A percentile compares a stretch with the other conserved stretches of the same genome.
Conservation (phyloP, 2,888 invertebrate genomes). For the Drosophila ezoana region DNA sequence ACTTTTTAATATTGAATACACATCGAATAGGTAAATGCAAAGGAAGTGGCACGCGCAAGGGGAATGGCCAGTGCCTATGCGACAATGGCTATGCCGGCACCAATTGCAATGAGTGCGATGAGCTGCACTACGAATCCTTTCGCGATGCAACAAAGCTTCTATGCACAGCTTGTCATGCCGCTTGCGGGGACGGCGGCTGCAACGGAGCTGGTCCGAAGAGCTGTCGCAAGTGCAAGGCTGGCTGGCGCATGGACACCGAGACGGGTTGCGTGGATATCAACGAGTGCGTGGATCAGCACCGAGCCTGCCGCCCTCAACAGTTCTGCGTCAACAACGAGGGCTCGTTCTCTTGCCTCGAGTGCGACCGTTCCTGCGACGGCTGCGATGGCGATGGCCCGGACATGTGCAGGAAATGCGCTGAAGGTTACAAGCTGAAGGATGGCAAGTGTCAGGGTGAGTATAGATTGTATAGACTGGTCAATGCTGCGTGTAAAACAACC, state of each 20-base stretch:
- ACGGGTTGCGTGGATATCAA: slow-evolving; percentile 94
- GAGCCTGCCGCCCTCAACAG: slow-evolving; percentile 88
- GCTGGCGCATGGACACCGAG: slow-evolving; percentile 90
- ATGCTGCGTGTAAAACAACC: slow-evolving; percentile 24
- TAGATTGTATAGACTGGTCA: neutral
- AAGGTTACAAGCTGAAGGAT: slow-evolving; percentile 89
- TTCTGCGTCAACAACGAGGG: slow-evolving; percentile 97
- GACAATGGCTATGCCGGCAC: slow-evolving; percentile 92
- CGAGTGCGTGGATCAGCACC: slow-evolving; percentile 89
- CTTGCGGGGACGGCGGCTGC: slow-evolving; percentile 91
- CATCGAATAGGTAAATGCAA: slow-evolving; percentile 86
- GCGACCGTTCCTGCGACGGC: slow-evolving; percentile 93
- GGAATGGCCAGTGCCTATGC: slow-evolving; percentile 96
- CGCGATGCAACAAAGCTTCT: slow-evolving; percentile 90
- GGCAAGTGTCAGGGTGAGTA: slow-evolving; percentile 91
- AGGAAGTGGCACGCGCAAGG: slow-evolving; percentile 96
- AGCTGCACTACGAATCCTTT: slow-evolving; percentile 90
- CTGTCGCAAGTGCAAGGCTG: slow-evolving; percentile 87
- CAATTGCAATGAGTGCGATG: slow-evolving; percentile 91
- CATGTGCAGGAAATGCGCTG: slow-evolving; percentile 93
- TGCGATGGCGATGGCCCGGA: slow-evolving; percentile 96
- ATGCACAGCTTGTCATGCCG: slow-evolving; percentile 91
- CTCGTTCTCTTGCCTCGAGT: slow-evolving; percentile 90
- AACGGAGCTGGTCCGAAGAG: slow-evolving; percentile 90
- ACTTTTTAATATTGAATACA: neutral